phyloP scores from a whole-genome alignment of 2,113 vertebrate genomes.

The Pomatorhinus ruficollis region DNA sequence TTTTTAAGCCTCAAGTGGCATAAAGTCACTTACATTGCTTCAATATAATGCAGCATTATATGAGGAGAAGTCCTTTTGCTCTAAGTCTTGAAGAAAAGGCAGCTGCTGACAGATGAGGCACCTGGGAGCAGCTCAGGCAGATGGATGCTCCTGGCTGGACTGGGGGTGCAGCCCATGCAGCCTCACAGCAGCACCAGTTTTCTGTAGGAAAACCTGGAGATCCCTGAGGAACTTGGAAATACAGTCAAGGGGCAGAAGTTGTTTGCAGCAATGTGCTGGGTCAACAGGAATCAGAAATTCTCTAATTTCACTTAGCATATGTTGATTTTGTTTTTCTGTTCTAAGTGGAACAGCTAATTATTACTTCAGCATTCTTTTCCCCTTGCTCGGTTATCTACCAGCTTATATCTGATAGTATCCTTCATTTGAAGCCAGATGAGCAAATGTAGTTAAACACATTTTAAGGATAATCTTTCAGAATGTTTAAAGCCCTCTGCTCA shows the following conservation, averaged over 20 bases:
- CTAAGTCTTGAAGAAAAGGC: background rate
- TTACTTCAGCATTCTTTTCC: background rate
- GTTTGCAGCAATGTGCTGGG: background rate
- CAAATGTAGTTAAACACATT: background rate
- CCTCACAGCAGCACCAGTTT: background rate
- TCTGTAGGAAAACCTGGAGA: background rate
- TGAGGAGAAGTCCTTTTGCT: background rate
- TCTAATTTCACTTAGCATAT: rapidly evolving
- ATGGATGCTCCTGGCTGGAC: rapidly evolving
- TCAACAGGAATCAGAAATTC: background rate
- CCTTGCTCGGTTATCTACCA: background rate
- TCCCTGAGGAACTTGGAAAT: background rate
- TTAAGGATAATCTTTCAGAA: background rate
- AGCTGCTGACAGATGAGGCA: background rate
- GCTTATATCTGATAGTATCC: background rate
- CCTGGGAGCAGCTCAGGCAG: background rate
- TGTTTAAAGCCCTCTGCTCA: background rate
- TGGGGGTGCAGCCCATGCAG: background rate
- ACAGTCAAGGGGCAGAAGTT: background rate
- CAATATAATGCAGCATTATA: background rate
- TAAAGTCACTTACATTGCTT: background rate
- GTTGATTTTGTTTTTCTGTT: background rate
- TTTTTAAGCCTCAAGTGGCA: background rate
- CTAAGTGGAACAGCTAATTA: background rate
- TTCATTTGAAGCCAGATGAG: background rate